Base-by-base conservation (phyloP, 2,888 invertebrate genomes). In the Ectemnius continuus region DNA sequence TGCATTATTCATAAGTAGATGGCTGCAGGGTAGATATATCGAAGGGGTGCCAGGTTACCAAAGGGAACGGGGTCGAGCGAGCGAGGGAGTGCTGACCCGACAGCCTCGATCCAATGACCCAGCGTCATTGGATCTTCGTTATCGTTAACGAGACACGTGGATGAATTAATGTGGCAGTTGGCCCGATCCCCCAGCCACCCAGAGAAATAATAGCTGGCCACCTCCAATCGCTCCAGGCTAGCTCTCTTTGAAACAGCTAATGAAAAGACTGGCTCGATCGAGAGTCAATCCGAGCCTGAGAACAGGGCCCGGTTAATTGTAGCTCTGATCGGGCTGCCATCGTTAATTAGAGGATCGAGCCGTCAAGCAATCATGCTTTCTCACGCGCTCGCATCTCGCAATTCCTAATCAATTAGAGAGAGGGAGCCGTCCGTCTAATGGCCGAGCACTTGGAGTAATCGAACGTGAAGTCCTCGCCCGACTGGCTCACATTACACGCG, bases 31-130 rank as follows among this genome's bases (percentile, higher is more conserved):
- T 11, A 61, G 16, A 45, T 8, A 45, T 8, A 14, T 6, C n/a
- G n/a, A 46, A 14, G 45, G 20, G 56, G 18, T 18, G 14, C 23
- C 16, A 67, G 46, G 18, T 18, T 20, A 20, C 8, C 4, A 8
- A 14, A 36, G 57, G 57, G 23, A 26, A 58, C 52, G 52, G n/a
- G 52, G 52, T 16, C 52, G 52, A n/a, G 36, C 11, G 11, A 16
- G n/a, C 16, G 8, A 3, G 23, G 36, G 45, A 46, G 58, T 20
- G 74, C 62, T 73, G 81, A 82, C 81, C 81, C 14, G 70, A 18
- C 78, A 74, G 65, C 78, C 82, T 67, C 74, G 80, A 80, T 82
- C 72, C 82, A 78, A 81, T 70, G 75, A 82, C 75, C 79, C 62
- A 47, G 52, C 67, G 79, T 58, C 70, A 73, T 70, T 47, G 60